These are phyloP conservation scores for Muraenolepis orangiensis DNA, from an alignment of 2,797 vertebrate species.

Conservation along the genomic window DNA sequence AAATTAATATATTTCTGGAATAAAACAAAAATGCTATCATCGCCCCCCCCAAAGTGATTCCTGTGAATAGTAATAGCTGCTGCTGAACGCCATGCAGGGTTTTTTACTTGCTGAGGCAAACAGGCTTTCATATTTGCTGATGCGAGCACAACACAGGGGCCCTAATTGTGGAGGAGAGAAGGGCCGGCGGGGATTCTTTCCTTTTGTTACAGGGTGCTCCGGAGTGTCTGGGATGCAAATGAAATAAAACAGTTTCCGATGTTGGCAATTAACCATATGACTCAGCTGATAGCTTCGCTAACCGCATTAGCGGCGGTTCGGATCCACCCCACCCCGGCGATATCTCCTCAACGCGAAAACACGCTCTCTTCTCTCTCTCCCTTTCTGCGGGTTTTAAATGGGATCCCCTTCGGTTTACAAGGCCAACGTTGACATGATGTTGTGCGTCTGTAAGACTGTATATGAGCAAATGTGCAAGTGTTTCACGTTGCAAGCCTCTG, in stretches of 20 bases:
- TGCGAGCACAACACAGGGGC: constrained; percentile 7
- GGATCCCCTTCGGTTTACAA: neutral
- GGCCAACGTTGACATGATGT: neutral
- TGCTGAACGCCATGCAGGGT: constrained; percentile 1
- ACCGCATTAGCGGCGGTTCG: constrained; percentile 6
- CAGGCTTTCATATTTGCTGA: constrained; percentile 19
- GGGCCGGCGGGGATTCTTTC: constrained; percentile 1
- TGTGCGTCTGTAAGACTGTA: neutral
- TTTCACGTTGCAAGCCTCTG: neutral
- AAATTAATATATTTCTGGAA: constrained; percentile 20
- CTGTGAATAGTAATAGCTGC: constrained; percentile 16
- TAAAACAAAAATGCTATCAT: constrained; percentile 16
- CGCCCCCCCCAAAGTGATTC: constrained; percentile 9
- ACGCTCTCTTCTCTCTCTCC: neutral
- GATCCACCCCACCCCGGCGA: constrained; percentile 5
- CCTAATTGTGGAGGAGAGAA: constrained; percentile 25
- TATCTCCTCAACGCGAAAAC: neutral
- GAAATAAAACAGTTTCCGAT: constrained; percentile 27
- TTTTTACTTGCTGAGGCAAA: constrained; percentile 23
- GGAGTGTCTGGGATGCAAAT: constrained; percentile 23
- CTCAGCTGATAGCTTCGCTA: constrained; percentile 29
- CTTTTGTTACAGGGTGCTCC: constrained; percentile 6
- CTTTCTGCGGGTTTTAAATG: neutral
- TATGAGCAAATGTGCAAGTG: neutral
- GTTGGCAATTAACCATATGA: constrained; percentile 24